Base-by-base conservation (phyloP, 2,113 vertebrate genomes). In the Apodemus sylvaticus region DNA sequence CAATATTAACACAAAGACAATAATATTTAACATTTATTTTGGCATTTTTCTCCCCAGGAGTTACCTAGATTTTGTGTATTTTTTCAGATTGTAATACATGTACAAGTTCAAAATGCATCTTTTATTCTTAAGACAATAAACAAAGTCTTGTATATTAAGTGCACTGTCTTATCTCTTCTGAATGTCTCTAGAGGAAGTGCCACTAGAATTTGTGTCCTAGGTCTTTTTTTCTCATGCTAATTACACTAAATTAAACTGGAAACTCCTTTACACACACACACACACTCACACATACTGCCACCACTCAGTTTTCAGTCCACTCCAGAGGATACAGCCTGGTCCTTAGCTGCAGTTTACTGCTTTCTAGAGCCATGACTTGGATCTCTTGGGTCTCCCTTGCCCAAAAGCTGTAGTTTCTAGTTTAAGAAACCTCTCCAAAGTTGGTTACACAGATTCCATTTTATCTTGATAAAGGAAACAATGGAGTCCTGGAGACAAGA, bases 1-100 rank as follows among this genome's bases (percentile, higher is more conserved):
- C 16, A 42, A 22, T 82, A 83, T 53, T 64, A 93, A 71, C 5
- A 13, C 22, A 64, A 91, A 92, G 48, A 53, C 48, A 88, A 64
- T 24, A 81, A 55, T 51, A 90, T 36, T 36, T 95, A 97, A 89
- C 12, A 70, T 81, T 95, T 62, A n/a, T n/a, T n/a, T 64, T 79
- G n/a, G 31, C 36, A 88, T 22, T 71, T 77, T 93, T 88, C 24
- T 22, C 39, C 68, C 53, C 11, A 88, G 45, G 34, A 74, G 29
- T 95, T 93, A 76, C 90, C 64, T 94, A 62, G 34, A 76, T 7
- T 74, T 79, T 81, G n/a, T 86, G 7, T 51, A 55, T 62, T 95
- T 45, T 93, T 85, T 88, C 71, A 94, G 42, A 42, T 76, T 85
- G 24, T 45, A 64, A 34, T 42, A 14, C 26, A 76, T 5, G 7